Percentiles rank a stretch among this genome's conserved stretches.
Evolutionary conservation across 2,888 invertebrate species (phyloP).

Genomic region (Chymomyza amoena): DNA sequence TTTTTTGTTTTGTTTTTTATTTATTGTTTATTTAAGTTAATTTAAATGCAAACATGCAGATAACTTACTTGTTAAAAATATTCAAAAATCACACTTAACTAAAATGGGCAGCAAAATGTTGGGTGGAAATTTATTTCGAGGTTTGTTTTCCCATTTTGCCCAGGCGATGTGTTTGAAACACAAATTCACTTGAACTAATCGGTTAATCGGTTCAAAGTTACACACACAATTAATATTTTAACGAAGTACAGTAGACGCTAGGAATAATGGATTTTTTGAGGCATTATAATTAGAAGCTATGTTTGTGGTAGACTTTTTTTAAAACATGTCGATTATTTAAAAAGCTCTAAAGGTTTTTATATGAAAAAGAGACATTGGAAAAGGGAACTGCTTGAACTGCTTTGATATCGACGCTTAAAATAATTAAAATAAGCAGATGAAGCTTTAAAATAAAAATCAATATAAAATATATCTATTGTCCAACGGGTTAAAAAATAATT

Average conservation of each 20-base stretch:
- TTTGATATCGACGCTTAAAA: too few relatives aligned
- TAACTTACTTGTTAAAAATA: not conserved
- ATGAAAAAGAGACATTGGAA: too few relatives aligned
- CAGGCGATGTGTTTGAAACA: not conserved
- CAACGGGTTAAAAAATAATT: too few relatives aligned
- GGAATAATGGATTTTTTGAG: not conserved
- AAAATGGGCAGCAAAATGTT: not conserved
- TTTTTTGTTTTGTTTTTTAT: not conserved
- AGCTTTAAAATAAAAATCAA: too few relatives aligned
- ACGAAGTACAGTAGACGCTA: not conserved
- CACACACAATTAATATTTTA: not conserved
- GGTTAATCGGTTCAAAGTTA: not conserved
- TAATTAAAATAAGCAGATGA: too few relatives aligned
- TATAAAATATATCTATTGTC: too few relatives aligned
- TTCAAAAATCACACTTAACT: not conserved
- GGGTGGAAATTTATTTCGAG: not conserved
- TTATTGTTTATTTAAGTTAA: not conserved
- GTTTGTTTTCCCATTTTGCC: not conserved
- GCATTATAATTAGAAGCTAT: not conserved
- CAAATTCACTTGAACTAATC: not conserved
- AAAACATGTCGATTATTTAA: too few relatives aligned
- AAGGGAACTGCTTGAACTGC: too few relatives aligned
- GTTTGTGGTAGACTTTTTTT: too few relatives aligned
- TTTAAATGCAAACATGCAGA: constrained; percentile 1
- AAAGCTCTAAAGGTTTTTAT: too few relatives aligned